Evolutionary conservation across 2,113 vertebrate species (phyloP), one percentile per base, ranked within the genome.

Genomic region (Leptodactylus fuscus): DNA sequence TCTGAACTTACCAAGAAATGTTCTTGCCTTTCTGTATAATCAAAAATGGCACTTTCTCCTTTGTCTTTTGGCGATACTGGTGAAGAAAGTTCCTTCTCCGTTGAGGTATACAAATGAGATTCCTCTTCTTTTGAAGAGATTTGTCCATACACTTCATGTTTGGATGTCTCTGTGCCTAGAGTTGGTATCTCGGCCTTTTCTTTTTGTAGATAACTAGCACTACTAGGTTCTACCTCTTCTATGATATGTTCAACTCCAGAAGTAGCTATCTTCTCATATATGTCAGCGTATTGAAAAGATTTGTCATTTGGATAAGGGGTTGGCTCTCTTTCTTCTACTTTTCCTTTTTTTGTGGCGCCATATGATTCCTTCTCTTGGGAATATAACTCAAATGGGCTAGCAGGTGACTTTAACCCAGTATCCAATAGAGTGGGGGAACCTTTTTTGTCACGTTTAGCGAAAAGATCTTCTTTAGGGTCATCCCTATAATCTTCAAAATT

Each of bases 301-400:
- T 96, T 97, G 46, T 97, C 95, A 0, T 96, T 96, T 0, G 97
- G 96, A 32, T 97, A 99, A 4, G 98, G 98, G 0, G 98, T 99
- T 91, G 97, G 95, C 88, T 98, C 97, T 83, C 97, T 95, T 79
- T 96, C 95, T 86, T 97, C 97, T 87, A 53, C 80, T 81, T 11
- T 49, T 67, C 20, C 36, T 34, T 81, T 86, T 48, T 71, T 73
- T 49, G 87, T 85, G 15, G 82, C 20, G 16, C 92, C 93, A 88
- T 88, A 91, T 60, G 83, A 10, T n/a, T 74, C 84, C 11, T 86
- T 87, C 71, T 93, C 91, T 44, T 60, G 81, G 49, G 81, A 83
- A 16, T 13, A 78, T 1, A 38, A 36, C n/a, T 81, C 87, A 78
- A 67, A 87, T 36, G 80, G 87, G 55, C 88, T 83, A n/a, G 82